A percentile compares a stretch with the other conserved stretches of the same genome.
Evolutionary conservation across 2,797 vertebrate species (phyloP).

Genomic region (Crenichthys baileyi): DNA sequence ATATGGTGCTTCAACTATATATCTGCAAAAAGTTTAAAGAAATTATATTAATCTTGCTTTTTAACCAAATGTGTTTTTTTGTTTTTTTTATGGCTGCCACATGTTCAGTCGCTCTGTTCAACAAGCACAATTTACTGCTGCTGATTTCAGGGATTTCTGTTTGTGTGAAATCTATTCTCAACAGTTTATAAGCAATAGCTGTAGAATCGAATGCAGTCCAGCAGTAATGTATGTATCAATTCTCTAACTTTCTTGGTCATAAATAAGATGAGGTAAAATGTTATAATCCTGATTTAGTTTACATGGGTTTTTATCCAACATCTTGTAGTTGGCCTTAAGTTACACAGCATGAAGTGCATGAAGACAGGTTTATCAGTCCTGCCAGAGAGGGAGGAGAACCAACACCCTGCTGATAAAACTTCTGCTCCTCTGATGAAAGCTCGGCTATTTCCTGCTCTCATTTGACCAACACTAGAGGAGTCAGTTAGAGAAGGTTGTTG

Average conservation of each 20-base stretch:
- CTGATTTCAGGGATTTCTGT: not conserved
- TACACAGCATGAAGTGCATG: slow-evolving; percentile 5
- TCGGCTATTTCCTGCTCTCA: slow-evolving; percentile 22
- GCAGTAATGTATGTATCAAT: not conserved
- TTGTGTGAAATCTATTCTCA: not conserved
- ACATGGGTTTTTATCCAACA: slow-evolving; percentile 24
- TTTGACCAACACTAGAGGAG: slow-evolving; percentile 5
- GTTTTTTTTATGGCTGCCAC: not conserved
- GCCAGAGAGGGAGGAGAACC: slow-evolving; percentile 58
- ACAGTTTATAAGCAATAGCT: no score
- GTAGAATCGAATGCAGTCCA: not conserved
- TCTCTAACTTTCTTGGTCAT: not conserved
- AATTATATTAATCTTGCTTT: not conserved
- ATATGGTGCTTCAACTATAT: no score
- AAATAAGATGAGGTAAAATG: not conserved
- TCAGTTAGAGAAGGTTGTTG: slow-evolving; percentile 18
- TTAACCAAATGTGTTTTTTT: not conserved
- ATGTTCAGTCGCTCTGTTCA: not conserved
- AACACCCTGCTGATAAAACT: slow-evolving; percentile 62
- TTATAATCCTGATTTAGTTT: slow-evolving; percentile 22
- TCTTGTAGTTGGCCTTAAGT: slow-evolving; percentile 14
- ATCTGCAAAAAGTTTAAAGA: not conserved
- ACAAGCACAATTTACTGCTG: no score
- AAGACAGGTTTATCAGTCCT: slow-evolving; percentile 56
- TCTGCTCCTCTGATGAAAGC: slow-evolving; percentile 36